phyloP scores from a whole-genome alignment of 2,797 vertebrate genomes.

The Yasuhikotakia modesta region DNA sequence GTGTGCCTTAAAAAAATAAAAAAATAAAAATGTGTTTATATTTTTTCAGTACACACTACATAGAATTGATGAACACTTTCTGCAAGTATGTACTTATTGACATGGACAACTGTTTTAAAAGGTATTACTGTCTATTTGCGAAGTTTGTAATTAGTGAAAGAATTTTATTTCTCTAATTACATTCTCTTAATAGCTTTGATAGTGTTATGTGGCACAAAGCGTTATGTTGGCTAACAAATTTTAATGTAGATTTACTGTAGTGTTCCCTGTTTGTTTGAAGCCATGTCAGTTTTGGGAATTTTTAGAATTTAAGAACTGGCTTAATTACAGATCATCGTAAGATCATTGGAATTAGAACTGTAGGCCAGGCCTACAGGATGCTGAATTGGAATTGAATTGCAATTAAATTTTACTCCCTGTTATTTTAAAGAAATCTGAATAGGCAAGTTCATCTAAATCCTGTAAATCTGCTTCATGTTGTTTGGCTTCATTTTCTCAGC shows the following conservation, averaged over 20 bases:
- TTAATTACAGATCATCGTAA: not conserved
- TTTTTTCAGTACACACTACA: no score
- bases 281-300: not conserved
- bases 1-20: conserved; percentile 27
- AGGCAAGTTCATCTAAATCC: no score
- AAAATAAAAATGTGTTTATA: no score
- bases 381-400: not conserved
- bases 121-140: not conserved
- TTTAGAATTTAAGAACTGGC: not conserved
- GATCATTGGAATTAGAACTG: not conserved
- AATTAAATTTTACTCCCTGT: no score
- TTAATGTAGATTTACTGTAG: not conserved
- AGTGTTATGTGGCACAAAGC: conserved; percentile 4
- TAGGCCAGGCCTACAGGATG: not conserved
- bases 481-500: no score
- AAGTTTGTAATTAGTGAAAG: not conserved
- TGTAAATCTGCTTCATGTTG: no score
- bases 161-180: no score
- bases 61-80: not conserved
- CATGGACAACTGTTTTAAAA: not conserved
- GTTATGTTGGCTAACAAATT: not conserved
- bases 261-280: not conserved
- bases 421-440: no score
- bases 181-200: conserved; percentile 26
- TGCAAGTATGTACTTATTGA: not conserved